phyloP scores from a whole-genome alignment of 2,888 invertebrate species.

The Ypsolopha scabrella region DNA sequence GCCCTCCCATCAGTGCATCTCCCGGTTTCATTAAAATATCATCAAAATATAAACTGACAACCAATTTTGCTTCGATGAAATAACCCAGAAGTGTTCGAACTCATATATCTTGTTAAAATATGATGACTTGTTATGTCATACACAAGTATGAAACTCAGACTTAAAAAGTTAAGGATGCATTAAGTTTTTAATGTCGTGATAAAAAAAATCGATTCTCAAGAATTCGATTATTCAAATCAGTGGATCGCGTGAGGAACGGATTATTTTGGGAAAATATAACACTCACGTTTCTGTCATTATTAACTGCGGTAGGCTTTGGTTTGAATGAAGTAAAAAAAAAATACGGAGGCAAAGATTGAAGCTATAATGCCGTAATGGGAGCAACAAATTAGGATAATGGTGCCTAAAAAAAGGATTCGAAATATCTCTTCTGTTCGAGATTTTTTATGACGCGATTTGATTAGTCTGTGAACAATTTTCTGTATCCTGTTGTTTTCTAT shows the following conservation, averaged over 20 bases:
- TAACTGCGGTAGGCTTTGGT: slow-evolving; percentile 7
- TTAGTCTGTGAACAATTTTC: neutral
- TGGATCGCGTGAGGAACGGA: slow-evolving; percentile 15
- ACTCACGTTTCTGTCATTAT: slow-evolving; percentile 2
- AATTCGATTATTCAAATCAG: slow-evolving; percentile 2
- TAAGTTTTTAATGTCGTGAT: neutral
- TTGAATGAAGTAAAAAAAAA: slow-evolving; percentile 5
- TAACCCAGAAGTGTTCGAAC: neutral
- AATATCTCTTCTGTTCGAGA: neutral
- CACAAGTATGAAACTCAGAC: neutral
- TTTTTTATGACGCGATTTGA: neutral
- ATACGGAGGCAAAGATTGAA: slow-evolving; percentile 4
- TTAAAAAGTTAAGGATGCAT: neutral
- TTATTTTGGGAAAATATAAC: slow-evolving; percentile 11
- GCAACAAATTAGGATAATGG: slow-evolving; percentile 10
- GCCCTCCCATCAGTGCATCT: slow-evolving; percentile 12
- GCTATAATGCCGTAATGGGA: slow-evolving; percentile 9
- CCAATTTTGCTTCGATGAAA: neutral
- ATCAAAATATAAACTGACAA: slow-evolving; percentile 4
- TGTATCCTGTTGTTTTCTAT: neutral
- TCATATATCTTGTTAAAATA: neutral
- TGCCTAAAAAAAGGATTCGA: neutral
- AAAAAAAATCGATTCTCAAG: neutral
- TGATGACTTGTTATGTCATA: neutral
- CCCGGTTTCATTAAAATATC: slow-evolving; percentile 6